phyloP scores from a whole-genome alignment of 2,113 vertebrate genomes.

The Polyodon spathula region DNA sequence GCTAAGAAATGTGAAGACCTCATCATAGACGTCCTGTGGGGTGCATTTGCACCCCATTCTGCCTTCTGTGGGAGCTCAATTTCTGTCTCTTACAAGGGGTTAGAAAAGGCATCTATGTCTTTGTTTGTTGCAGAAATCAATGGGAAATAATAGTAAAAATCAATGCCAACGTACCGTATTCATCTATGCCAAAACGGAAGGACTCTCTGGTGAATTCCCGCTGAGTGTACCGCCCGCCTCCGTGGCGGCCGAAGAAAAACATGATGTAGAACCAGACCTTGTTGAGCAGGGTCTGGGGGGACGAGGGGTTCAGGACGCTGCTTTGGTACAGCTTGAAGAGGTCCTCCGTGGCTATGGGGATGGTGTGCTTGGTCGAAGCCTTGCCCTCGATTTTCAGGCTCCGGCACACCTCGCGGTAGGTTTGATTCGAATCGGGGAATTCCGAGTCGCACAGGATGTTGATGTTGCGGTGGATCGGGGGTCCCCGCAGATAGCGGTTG shows the following conservation, averaged over 20 bases:
- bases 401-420: conserved; percentile 8
- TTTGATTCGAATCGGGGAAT: conserved; percentile 7
- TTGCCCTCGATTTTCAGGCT: conserved; percentile 10
- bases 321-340: conserved; percentile 11
- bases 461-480: conserved; percentile 1
- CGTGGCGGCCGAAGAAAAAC: conserved; percentile 7
- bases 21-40: no score
- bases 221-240: neutral
- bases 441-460: conserved; percentile 9
- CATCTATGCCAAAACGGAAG: conserved; percentile 4
- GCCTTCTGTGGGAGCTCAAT: no score
- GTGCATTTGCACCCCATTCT: no score
- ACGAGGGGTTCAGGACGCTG: neutral
- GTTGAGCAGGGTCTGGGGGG: conserved; percentile 9
- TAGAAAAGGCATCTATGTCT: no score
- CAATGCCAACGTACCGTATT: conserved; percentile 7
- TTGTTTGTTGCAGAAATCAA: no score
- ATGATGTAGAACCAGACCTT: conserved; percentile 12
- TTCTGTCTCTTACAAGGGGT: no score
- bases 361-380: conserved; percentile 5
- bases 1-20: no score
- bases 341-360: conserved; percentile 4
- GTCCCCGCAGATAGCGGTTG: conserved; percentile 6
- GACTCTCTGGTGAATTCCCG: conserved; percentile 8
- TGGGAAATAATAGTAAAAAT: no score